phyloP scores from a whole-genome alignment of 2,113 vertebrate species.

The Megalops atlanticus region DNA sequence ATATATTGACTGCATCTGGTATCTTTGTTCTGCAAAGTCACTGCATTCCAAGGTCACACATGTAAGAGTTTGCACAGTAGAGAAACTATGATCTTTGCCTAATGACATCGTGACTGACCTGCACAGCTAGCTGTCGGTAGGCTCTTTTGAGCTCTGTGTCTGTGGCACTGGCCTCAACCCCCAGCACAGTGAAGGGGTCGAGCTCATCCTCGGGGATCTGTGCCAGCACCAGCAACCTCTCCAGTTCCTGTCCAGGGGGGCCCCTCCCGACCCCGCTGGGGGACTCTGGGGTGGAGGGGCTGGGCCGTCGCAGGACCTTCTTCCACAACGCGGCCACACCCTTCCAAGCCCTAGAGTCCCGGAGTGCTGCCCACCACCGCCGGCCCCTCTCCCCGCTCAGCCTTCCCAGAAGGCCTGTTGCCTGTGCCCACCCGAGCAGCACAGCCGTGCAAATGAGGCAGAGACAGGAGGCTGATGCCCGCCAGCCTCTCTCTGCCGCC shows the following conservation, averaged over 20 bases:
- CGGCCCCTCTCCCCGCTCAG: constrained; percentile 58
- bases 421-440: constrained; percentile 65
- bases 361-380: constrained; percentile 64
- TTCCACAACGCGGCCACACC: constrained; percentile 50
- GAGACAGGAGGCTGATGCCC: constrained; percentile 65
- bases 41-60: too few species aligned
- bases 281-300: constrained; percentile 52
- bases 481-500: constrained; percentile 51
- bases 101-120: constrained; percentile 62
- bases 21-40: too few species aligned
- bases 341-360: constrained; percentile 68
- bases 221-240: constrained; percentile 81
- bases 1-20: too few species aligned
- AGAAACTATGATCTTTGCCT: too few species aligned
- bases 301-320: constrained; percentile 28
- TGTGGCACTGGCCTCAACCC: constrained; percentile 81
- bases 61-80: too few species aligned
- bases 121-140: constrained; percentile 83
- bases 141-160: constrained; percentile 86
- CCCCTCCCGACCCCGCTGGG: constrained; percentile 59
- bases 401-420: constrained; percentile 43
- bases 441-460: constrained; percentile 68
- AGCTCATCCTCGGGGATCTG: constrained; percentile 86
- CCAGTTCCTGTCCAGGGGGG: constrained; percentile 78
- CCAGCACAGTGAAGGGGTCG: constrained; percentile 88